A percentile compares a stretch with the other conserved stretches of the same genome.
phyloP scores from a whole-genome alignment of 2,888 invertebrate genomes.

The Aleiodes leptofemur region DNA sequence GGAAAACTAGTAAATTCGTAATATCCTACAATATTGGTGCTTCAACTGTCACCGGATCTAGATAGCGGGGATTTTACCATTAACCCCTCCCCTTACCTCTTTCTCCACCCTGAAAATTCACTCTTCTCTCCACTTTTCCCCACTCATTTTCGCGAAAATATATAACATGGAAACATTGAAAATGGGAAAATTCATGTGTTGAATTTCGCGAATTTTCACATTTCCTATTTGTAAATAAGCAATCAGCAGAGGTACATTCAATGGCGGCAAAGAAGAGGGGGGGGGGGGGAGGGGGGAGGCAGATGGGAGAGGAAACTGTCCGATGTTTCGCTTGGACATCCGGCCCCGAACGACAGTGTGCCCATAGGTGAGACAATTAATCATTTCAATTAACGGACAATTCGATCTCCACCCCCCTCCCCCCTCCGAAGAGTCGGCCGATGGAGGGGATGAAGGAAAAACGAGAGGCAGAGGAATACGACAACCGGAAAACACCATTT shows the following conservation, averaged over 20 bases:
- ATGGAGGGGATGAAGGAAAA: not conserved
- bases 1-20: slow-evolving; percentile 75
- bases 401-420: slow-evolving; percentile 63
- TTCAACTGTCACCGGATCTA: slow-evolving; percentile 56
- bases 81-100: too few relatives aligned
- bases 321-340: slow-evolving; percentile 30
- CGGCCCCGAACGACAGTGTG: slow-evolving; percentile 33
- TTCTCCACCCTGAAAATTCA: slow-evolving; percentile 47
- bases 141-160: slow-evolving; percentile 40
- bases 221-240: slow-evolving; percentile 76
- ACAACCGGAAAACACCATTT: slow-evolving; percentile 62
- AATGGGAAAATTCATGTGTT: not conserved
- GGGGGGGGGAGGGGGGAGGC: slow-evolving; percentile 30
- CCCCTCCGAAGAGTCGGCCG: slow-evolving; percentile 55
- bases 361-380: slow-evolving; percentile 74
- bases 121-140: slow-evolving; percentile 50
- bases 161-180: slow-evolving; percentile 37
- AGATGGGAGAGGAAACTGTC: slow-evolving; percentile 9
- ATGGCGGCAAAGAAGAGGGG: slow-evolving; percentile 6
- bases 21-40: slow-evolving; percentile 75
- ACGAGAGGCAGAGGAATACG: slow-evolving; percentile 59
- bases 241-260: slow-evolving; percentile 64
- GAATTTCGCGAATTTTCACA: slow-evolving; percentile 74
- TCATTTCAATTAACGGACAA: slow-evolving; percentile 75
- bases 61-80: slow-evolving; percentile 45